These are phyloP conservation scores for Odontamblyopus rebecca DNA, from an alignment of 2,797 vertebrate genomes.

Conservation along the genomic window DNA sequence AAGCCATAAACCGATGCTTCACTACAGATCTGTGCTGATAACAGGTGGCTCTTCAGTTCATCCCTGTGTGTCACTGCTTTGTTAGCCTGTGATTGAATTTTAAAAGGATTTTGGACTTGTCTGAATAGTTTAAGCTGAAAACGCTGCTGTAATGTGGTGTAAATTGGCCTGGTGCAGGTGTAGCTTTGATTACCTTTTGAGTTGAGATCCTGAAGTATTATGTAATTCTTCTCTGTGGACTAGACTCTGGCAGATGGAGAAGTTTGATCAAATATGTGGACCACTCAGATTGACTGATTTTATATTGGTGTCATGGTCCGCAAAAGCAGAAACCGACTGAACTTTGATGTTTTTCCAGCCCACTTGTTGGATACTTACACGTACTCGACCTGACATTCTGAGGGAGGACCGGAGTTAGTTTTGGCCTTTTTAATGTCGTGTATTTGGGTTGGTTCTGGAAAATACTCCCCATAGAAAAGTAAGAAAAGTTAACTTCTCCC, in stretches of 20 bases:
- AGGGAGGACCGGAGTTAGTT: conserved; percentile 7
- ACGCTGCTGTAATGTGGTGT: not conserved
- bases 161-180: conserved; percentile 10
- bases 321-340: conserved; percentile 4
- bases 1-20: conserved; percentile 14
- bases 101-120: conserved; percentile 19
- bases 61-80: conserved; percentile 4
- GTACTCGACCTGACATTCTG: conserved; percentile 12
- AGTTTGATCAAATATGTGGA: not conserved
- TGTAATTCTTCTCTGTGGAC: conserved; percentile 2
- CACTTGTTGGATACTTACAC: conserved; percentile 45
- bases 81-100: conserved; percentile 16
- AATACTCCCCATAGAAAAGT: not conserved
- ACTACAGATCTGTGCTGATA: conserved; percentile 23
- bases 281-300: conserved; percentile 6
- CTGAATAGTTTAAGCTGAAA: conserved; percentile 14
- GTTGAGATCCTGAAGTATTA: not conserved
- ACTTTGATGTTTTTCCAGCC: conserved; percentile 21
- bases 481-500: not conserved
- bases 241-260: not conserved
- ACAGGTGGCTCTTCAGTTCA: too few species aligned
- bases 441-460: not conserved
- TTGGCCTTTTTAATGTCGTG: not conserved
- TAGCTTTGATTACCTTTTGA: conserved; percentile 5
- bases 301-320: not conserved